Base-by-base conservation (phyloP, 2,888 invertebrate genomes). In the Lasioglossum vierecki region DNA sequence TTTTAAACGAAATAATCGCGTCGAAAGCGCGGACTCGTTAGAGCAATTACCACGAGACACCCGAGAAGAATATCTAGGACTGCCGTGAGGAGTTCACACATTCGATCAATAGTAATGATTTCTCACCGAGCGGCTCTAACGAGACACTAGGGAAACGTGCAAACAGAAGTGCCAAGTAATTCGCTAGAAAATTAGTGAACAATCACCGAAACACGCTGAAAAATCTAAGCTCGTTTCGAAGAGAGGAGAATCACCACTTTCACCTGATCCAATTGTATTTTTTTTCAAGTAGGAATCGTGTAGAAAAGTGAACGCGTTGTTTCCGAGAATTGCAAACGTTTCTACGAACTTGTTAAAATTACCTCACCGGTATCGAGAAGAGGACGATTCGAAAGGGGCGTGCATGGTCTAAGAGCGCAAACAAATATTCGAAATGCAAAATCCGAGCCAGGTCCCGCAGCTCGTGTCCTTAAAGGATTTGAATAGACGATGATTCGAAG, bases 401-500 rank as follows among this genome's bases (percentile, higher is more conserved):
- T 35, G 57, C n/a, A n/a, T 57, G 1, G 11, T 57, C 9, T n/a
- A 4, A 57, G 4, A n/a, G 11, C 2, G n/a, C n/a, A n/a, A 57
- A 57, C 9, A n/a, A 57, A 57, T 57, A 26, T n/a, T 57, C 57
- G 57, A 57, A n/a, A 57, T 57, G 57, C n/a, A 57, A 57, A 57
- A n/a, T 4, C 11, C 57, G 57, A 57, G 57, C 11, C 57, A 9
- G n/a, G n/a, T n/a, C 9, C 11, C 57, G 0, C 57, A 35, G n/a
- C 57, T 57, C 4, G n/a, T 53, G 53, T 76, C 74, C 77, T 60
- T 75, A 80, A 82, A 75, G 63, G 82, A 78, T 71, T 73, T 18
- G 79, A 74, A 82, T 82, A 57, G 79, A 82, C 73, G 75, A 72
- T 68, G 78, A 85, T 85, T 85, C 71, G 75, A 75, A n/a, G 74